Percentiles rank a stretch among this genome's conserved stretches.
These are phyloP conservation scores for Muscidifurax raptorellus DNA, from an alignment of 1,140 invertebrate species.

Conservation along the genomic window DNA sequence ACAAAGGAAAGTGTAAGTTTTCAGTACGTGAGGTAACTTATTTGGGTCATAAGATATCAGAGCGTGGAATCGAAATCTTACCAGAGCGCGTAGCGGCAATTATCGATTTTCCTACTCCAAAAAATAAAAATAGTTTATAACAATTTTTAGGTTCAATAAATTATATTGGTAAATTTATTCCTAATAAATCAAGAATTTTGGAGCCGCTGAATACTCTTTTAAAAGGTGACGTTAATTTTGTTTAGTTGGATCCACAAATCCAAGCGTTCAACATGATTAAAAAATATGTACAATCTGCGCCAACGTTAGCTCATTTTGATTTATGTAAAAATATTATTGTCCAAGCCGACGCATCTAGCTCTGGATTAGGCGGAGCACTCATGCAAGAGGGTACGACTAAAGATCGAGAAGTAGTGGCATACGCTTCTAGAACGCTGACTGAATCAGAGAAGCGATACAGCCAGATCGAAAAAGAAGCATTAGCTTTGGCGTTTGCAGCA, in stretches of 20 bases:
- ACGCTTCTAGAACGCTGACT: constrained; percentile 65
- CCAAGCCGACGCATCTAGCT: constrained; percentile 46
- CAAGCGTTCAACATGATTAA: constrained; percentile 49
- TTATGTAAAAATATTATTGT: constrained; percentile 27
- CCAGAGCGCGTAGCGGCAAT: constrained; percentile 62
- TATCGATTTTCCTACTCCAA: constrained; percentile 51
- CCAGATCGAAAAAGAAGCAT: constrained; percentile 71
- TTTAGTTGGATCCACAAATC: constrained; percentile 49
- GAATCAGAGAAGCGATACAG: constrained; percentile 66
- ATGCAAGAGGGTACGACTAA: constrained; percentile 37
- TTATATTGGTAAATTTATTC: too few relatives aligned
- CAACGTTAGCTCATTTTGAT: constrained; percentile 47
- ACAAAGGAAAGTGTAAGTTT: constrained; percentile 59
- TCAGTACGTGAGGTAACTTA: constrained; percentile 55
- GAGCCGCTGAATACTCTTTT: constrained; percentile 55
- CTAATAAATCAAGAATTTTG: constrained; percentile 53
- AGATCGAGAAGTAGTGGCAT: constrained; percentile 63
- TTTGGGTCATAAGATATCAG: constrained; percentile 60
- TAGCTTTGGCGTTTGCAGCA: constrained; percentile 63
- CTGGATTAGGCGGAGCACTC: constrained; percentile 45
- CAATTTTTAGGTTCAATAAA: constrained; percentile 58
- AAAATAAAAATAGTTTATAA: constrained; percentile 40
- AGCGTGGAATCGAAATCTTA: constrained; percentile 58
- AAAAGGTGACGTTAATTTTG: constrained; percentile 45
- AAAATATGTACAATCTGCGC: constrained; percentile 40